These are phyloP conservation scores for Dromiciops gliroides DNA, from an alignment of 2,113 vertebrate genomes.

Conservation along the genomic window DNA sequence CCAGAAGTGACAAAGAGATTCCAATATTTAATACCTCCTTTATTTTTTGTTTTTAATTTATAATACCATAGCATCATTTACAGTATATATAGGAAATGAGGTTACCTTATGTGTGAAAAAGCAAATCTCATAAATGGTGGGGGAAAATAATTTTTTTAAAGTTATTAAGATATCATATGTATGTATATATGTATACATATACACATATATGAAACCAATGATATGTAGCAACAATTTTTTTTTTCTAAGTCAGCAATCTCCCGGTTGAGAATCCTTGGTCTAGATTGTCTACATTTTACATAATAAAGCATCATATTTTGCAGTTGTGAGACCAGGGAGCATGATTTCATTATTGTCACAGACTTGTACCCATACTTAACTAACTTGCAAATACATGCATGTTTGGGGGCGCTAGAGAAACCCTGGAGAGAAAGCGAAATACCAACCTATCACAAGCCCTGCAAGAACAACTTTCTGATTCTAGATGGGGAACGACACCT, in stretches of 20 bases:
- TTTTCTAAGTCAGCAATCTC: background rate
- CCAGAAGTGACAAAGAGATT: too few species aligned
- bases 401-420: background rate
- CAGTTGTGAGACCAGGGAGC: conserved; percentile 9
- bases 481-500: conserved; percentile 8
- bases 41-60: too few species aligned
- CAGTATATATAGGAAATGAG: too few species aligned
- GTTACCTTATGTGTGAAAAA: too few species aligned
- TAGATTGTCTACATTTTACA: conserved; percentile 30
- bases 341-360: background rate
- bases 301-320: background rate
- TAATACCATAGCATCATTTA: too few species aligned
- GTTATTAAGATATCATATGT: too few species aligned
- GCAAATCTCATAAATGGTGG: too few species aligned
- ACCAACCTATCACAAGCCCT: background rate
- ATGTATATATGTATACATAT: too few species aligned
- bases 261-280: background rate
- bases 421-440: background rate
- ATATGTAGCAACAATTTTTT: background rate
- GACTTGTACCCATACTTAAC: background rate
- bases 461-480: background rate
- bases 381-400: background rate
- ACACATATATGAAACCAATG: background rate
- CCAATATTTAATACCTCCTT: too few species aligned
- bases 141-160: too few species aligned